phyloP scores from a whole-genome alignment of 2,797 vertebrate species.

The Eptatretus atami region DNA sequence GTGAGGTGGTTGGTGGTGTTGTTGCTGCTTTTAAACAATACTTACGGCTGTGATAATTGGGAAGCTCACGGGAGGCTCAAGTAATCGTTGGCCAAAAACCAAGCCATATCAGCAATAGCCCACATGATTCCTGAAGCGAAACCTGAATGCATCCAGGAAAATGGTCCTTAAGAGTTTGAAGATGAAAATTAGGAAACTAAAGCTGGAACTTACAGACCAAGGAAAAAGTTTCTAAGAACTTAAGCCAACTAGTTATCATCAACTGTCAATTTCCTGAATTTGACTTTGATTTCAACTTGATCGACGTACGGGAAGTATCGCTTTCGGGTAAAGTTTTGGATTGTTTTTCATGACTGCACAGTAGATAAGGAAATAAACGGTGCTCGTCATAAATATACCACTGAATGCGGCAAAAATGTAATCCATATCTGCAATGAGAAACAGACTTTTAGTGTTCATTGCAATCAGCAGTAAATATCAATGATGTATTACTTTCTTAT shows the following conservation, averaged over 20 bases:
- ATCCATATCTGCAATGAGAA: constrained; percentile 31
- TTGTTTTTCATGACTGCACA: constrained; percentile 32
- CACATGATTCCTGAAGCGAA: constrained; percentile 38
- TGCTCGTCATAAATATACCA: constrained; percentile 44
- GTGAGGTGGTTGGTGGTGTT: no score
- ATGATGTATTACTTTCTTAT: background rate
- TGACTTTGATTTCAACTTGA: no score
- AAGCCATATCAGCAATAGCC: constrained; percentile 36
- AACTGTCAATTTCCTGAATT: no score
- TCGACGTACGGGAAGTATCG: constrained; percentile 34
- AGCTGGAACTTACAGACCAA: background rate
- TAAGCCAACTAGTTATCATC: background rate
- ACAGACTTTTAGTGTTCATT: constrained; percentile 6
- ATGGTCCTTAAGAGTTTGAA: background rate
- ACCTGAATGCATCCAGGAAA: constrained; percentile 14
- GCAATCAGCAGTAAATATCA: no score
- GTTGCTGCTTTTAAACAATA: constrained; percentile 10
- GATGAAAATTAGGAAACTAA: background rate
- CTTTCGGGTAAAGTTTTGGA: constrained; percentile 32
- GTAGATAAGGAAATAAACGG: constrained; percentile 40
- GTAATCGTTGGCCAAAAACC: constrained; percentile 42
- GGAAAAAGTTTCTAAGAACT: background rate
- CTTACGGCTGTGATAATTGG: constrained; percentile 49
- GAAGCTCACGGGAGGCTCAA: constrained; percentile 38
- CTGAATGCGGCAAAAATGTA: constrained; percentile 40